Conservation (phyloP, 2,113 vertebrate genomes). For the Procapra przewalskii region DNA sequence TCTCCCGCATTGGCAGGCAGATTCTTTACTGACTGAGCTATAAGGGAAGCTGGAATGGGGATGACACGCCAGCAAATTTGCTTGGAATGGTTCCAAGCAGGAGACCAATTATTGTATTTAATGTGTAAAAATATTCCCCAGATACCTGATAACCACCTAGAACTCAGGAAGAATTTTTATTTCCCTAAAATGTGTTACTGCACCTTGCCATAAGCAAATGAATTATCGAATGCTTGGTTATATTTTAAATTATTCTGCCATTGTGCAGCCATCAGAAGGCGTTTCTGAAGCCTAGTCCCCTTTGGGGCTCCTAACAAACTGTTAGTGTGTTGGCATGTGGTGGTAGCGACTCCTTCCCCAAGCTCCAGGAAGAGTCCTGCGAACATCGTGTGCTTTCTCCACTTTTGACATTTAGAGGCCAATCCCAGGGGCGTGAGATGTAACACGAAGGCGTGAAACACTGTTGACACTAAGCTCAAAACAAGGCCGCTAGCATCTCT, state of each 20-base stretch:
- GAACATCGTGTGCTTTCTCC: not conserved
- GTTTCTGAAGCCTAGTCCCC: not conserved
- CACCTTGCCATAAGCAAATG: not conserved
- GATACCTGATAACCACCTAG: not conserved
- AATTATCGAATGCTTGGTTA: constrained; percentile 20
- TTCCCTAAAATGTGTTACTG: not conserved
- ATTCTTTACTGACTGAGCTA: not conserved
- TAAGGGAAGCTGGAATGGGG: not conserved
- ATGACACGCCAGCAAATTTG: not conserved
- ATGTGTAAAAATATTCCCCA: not conserved
- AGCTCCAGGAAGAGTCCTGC: not conserved
- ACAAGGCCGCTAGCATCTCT: constrained; percentile 23
- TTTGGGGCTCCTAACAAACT: not conserved
- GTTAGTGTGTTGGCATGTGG: not conserved
- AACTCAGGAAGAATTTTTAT: constrained; percentile 3
- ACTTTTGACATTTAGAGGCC: not conserved
- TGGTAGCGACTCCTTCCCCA: not conserved
- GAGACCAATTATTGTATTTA: not conserved
- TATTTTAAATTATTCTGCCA: constrained; percentile 15
- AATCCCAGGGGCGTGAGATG: not conserved
- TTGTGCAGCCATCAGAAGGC: not conserved
- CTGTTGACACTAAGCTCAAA: not conserved
- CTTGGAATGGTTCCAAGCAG: not conserved
- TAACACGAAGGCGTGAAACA: not conserved
- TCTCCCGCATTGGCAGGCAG: not conserved